Percentiles rank a stretch among this genome's conserved stretches.
Conservation (phyloP, 1,140 invertebrate species). For the Arion vulgaris region DNA sequence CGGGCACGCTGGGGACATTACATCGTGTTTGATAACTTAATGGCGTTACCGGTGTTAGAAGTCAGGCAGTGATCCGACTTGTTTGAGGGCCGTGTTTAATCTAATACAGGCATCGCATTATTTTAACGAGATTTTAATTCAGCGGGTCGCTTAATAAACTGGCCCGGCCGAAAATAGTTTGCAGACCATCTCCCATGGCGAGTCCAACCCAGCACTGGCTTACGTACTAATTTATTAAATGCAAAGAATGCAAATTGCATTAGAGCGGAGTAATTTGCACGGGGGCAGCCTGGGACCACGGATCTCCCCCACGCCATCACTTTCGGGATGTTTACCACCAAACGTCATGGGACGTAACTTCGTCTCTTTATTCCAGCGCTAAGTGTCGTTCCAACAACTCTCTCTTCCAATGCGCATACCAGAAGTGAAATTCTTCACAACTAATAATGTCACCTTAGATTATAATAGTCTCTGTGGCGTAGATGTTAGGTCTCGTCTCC, state of each 20-base stretch:
- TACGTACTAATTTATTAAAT: conserved; percentile 58
- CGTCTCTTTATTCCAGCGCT: conserved; percentile 38
- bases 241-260: conserved; percentile 58
- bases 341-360: neutral
- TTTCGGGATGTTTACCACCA: conserved; percentile 4
- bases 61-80: conserved; percentile 31
- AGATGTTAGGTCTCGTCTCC: too few species aligned
- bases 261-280: conserved; percentile 52
- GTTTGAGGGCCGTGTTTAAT: conserved; percentile 50
- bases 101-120: conserved; percentile 53
- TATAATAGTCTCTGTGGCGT: too few species aligned
- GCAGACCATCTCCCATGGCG: conserved; percentile 36
- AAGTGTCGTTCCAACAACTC: neutral
- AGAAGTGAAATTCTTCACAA: too few species aligned
- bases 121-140: conserved; percentile 57
- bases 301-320: neutral
- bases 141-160: conserved; percentile 41
- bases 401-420: neutral
- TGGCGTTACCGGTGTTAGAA: conserved; percentile 35
- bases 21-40: conserved; percentile 39
- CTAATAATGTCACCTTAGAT: too few species aligned
- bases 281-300: conserved; percentile 13
- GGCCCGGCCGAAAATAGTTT: conserved; percentile 37
- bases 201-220: conserved; percentile 34
- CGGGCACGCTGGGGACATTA: neutral